Base-by-base conservation (phyloP, 2,797 vertebrate genomes). In the Poecilia gillii region DNA sequence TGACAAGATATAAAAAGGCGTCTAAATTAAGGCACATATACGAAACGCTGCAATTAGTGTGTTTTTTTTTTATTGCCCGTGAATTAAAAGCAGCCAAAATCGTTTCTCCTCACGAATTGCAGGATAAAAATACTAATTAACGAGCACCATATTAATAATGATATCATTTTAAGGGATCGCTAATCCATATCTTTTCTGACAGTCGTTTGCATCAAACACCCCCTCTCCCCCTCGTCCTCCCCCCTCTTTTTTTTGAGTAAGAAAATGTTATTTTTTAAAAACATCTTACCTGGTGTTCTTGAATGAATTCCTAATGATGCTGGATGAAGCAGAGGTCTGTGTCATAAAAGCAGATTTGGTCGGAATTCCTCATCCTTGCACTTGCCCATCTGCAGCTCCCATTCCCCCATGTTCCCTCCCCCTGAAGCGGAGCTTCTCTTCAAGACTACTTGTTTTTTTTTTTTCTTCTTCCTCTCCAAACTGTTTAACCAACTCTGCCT, bases 361-460 rank as follows among this genome's bases (percentile, higher is more conserved):
- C 85, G 82, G 82, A 81, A 89, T 86, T 87, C 87, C 75, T 85
- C 88, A 73, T 85, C 87, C 90, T 89, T 84, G 91, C 75, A 92
- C 89, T 88, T 82, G 82, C 51, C 89, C 81, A 84, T 77, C 57
- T 82, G 89, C 88, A 91, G 81, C 74, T 92, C 91, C 94, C 93
- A 92, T 93, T 83, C 88, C 89, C 81, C 94, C 95, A 95, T 96
- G 88, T 87, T 93, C 90, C 68, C 88, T 62, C 87, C 45, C 86
- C 45, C 83, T 49, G 71, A 81, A 86, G 79, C 77, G 79, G 80
- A 90, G 85, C 68, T 0, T 28, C 41, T 71, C 68, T 46, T 46
- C 25, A 71, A 71, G 68, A 43, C 25, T 45, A n/a, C 16, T 43
- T 45, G 68, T 3, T 5, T 45, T 31, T 45, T 3, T 5, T 45